These are phyloP conservation scores for Benitochromis conjunctus DNA, from an alignment of 2,113 vertebrate species.

Conservation along the genomic window DNA sequence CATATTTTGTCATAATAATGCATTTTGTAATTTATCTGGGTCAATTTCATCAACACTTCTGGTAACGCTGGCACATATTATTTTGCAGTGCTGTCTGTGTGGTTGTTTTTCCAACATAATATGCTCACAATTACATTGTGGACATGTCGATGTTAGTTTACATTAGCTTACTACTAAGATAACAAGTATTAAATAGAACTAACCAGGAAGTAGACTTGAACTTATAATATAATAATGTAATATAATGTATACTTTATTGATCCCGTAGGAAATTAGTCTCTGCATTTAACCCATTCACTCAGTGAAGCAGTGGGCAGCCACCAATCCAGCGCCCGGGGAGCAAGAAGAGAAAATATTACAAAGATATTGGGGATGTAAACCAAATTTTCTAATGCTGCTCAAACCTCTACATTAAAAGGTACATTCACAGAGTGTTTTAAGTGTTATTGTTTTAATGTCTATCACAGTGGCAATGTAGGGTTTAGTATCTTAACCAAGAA, in stretches of 20 bases:
- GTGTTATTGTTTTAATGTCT: background rate
- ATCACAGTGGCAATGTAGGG: background rate
- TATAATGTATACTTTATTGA: too few relatives aligned
- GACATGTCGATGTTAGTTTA: background rate
- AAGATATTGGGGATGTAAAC: background rate
- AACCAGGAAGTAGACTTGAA: background rate
- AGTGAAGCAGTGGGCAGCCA: too few relatives aligned
- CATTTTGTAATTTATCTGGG: background rate
- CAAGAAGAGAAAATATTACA: background rate
- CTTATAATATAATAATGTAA: too few relatives aligned
- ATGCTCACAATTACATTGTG: background rate
- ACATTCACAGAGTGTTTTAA: background rate
- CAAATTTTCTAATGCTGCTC: background rate
- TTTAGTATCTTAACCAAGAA: background rate
- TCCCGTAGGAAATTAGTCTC: too few relatives aligned
- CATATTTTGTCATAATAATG: background rate
- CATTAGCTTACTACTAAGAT: background rate
- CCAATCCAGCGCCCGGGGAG: too few relatives aligned
- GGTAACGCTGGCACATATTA: background rate
- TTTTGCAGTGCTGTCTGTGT: background rate
- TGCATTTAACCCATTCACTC: too few relatives aligned
- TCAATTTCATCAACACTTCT: background rate
- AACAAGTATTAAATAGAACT: background rate
- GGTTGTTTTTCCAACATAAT: background rate
- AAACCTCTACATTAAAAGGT: background rate